A percentile compares a stretch with the other conserved stretches of the same genome.
phyloP scores from a whole-genome alignment of 2,797 vertebrate species.

The Silurus aristotelis region DNA sequence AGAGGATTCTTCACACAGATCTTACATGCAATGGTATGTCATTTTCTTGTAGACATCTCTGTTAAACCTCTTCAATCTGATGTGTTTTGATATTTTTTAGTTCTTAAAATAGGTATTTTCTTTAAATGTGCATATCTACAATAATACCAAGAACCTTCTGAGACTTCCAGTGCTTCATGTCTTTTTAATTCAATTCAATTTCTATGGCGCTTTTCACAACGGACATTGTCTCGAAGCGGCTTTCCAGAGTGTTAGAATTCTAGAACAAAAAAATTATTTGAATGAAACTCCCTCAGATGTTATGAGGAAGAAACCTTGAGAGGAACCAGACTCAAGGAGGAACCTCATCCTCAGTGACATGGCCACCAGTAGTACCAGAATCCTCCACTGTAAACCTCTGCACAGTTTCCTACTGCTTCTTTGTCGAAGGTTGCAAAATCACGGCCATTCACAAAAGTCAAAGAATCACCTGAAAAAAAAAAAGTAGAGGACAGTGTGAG shows the following conservation, averaged over 20 bases:
- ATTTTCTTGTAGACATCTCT: background rate
- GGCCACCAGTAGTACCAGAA: slow-evolving; percentile 57
- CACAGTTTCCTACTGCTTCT: slow-evolving; percentile 58
- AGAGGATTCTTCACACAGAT: background rate
- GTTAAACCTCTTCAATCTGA: background rate
- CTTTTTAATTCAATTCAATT: background rate
- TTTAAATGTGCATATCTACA: background rate
- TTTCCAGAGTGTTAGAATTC: too few relatives aligned
- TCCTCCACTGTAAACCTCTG: slow-evolving; percentile 42
- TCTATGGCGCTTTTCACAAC: too few relatives aligned
- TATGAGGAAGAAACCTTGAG: too few relatives aligned
- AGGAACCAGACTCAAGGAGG: too few relatives aligned
- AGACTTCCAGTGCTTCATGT: background rate
- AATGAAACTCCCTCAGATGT: too few relatives aligned
- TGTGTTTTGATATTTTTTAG: background rate
- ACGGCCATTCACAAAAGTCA: slow-evolving; percentile 44
- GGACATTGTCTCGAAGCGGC: too few relatives aligned
- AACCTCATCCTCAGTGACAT: background rate
- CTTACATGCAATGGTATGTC: background rate
- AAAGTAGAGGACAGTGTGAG: background rate
- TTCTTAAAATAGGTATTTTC: background rate
- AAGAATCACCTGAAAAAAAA: slow-evolving; percentile 57
- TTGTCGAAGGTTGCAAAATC: slow-evolving; percentile 62
- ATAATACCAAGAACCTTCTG: background rate
- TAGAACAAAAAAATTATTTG: too few relatives aligned